A percentile compares a stretch with the other conserved stretches of the same genome.
These are phyloP conservation scores for Tautogolabrus adspersus DNA, from an alignment of 2,113 vertebrate species.

Conservation along the genomic window DNA sequence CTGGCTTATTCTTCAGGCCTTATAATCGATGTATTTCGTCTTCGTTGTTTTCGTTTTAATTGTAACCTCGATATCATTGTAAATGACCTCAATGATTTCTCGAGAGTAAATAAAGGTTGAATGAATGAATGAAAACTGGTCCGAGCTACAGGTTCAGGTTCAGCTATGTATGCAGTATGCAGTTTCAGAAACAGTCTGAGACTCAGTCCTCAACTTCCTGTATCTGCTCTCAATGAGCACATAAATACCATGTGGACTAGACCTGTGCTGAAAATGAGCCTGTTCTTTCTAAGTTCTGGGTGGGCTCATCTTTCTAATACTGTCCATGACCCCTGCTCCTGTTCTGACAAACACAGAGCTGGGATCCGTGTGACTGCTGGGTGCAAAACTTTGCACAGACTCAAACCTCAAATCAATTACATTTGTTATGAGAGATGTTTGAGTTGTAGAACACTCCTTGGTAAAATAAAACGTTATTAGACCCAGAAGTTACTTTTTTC, in stretches of 20 bases:
- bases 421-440: background rate
- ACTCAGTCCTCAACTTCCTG: constrained; percentile 1
- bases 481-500: background rate
- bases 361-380: background rate
- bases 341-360: constrained; percentile 45
- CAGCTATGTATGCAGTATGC: too few species aligned
- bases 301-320: constrained; percentile 73
- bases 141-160: too few species aligned
- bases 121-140: too few species aligned
- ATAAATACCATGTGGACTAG: constrained; percentile 1
- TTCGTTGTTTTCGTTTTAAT: too few species aligned
- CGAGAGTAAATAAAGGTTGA: too few species aligned
- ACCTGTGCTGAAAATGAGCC: constrained; percentile 30
- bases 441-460: background rate
- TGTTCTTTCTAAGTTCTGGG: constrained; percentile 50
- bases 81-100: too few species aligned
- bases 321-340: constrained; percentile 46
- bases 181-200: too few species aligned
- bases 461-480: too few species aligned
- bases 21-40: too few species aligned
- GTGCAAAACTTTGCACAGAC: background rate
- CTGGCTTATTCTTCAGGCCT: too few species aligned
- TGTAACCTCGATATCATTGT: too few species aligned
- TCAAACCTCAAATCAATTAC: background rate
- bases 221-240: constrained; percentile 20